Percentiles rank a stretch among this genome's conserved stretches.
Evolutionary conservation across 2,113 vertebrate genomes (phyloP).

Genomic region (Muntiacus reevesi): DNA sequence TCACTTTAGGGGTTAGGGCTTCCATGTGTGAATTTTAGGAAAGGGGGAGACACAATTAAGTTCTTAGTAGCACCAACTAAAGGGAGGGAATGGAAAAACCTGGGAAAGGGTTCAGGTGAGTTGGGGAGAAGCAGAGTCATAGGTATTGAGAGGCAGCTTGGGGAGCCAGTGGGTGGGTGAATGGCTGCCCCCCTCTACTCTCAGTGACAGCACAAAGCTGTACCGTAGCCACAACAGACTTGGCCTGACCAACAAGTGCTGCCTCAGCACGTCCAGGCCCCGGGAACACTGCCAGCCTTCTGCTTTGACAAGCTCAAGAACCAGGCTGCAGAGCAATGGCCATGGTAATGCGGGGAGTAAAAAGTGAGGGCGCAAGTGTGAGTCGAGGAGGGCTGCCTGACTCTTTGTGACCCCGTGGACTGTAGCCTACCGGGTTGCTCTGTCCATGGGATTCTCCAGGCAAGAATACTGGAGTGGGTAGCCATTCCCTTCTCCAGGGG

Average conservation of each 20-base stretch:
- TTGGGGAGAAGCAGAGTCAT: background rate
- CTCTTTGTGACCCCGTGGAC: background rate
- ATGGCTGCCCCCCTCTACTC: background rate
- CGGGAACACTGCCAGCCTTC: background rate
- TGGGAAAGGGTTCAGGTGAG: background rate
- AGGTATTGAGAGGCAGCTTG: background rate
- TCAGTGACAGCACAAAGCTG: background rate
- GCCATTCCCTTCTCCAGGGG: background rate
- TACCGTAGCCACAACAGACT: background rate
- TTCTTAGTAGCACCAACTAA: background rate
- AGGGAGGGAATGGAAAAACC: background rate
- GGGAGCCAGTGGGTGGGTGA: background rate
- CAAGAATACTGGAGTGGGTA: background rate
- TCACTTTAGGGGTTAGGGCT: no score
- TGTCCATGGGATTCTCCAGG: background rate
- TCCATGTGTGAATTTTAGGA: background rate
- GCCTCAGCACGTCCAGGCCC: background rate
- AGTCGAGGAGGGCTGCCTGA: background rate
- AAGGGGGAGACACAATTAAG: background rate
- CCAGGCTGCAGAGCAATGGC: background rate
- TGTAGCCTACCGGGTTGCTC: background rate
- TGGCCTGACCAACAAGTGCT: background rate
- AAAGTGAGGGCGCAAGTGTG: background rate
- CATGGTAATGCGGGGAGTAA: accelerated
- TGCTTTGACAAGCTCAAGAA: background rate